Percentiles rank a stretch among this genome's conserved stretches.
phyloP scores from a whole-genome alignment of 2,888 invertebrate genomes.

The Lucinisca nassula region DNA sequence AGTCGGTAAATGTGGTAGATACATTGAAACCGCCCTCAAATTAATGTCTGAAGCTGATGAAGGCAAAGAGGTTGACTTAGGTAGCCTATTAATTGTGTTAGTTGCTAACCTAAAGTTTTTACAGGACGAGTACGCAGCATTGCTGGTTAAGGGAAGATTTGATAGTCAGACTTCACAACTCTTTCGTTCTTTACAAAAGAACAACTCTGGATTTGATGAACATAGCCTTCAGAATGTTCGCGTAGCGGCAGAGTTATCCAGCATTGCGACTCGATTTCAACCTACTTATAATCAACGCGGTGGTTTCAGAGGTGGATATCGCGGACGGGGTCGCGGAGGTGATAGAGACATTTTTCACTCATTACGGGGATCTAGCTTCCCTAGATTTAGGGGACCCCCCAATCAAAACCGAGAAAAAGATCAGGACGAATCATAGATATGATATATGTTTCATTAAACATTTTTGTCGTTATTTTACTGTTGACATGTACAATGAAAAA shows the following conservation, averaged over 20 bases:
- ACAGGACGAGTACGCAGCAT: slow-evolving; percentile 4
- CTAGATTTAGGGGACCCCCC: neutral
- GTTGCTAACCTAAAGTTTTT: slow-evolving; percentile 8
- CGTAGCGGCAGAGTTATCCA: neutral
- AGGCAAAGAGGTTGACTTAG: neutral
- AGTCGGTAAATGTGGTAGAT: slow-evolving; percentile 5
- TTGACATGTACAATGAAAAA: slow-evolving; percentile 1
- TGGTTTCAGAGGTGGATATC: neutral
- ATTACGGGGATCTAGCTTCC: neutral
- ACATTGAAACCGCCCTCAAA: slow-evolving; percentile 22
- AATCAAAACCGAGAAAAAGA: neutral
- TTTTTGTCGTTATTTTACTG: neutral
- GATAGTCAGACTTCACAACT: neutral
- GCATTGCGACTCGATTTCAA: neutral
- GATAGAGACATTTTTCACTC: neutral
- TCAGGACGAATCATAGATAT: neutral
- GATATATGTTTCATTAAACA: too few species aligned
- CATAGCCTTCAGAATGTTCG: neutral
- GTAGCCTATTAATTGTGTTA: neutral
- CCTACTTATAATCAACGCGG: neutral
- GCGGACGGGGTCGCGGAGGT: neutral
- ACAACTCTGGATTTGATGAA: slow-evolving; percentile 4
- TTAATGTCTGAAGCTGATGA: slow-evolving; percentile 3
- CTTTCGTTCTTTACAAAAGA: too few species aligned
- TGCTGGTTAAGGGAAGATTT: slow-evolving; percentile 4